Evolutionary conservation across 2,797 vertebrate species (phyloP).

Genomic region (Rhynchotus rufescens): DNA sequence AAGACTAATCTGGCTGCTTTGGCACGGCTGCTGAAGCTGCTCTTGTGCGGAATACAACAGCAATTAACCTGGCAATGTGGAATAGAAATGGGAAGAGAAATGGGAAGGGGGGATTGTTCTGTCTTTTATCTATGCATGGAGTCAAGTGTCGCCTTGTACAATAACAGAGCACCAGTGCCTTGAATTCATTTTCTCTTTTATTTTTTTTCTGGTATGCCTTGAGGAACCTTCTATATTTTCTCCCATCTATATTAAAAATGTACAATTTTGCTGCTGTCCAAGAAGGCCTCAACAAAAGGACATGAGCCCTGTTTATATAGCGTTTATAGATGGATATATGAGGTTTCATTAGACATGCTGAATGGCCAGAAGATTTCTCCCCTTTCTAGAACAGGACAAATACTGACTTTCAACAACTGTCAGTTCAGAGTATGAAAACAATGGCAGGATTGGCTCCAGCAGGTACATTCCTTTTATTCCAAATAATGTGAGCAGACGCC

Average conservation of each 20-base stretch:
- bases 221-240: neutral
- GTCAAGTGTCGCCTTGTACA: neutral
- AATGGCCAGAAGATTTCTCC: neutral
- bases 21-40: constrained; percentile 60
- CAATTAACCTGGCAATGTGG: constrained; percentile 69
- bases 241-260: neutral
- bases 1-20: constrained; percentile 74
- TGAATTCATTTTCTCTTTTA: constrained; percentile 3
- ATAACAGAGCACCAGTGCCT: constrained; percentile 10
- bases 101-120: constrained; percentile 53
- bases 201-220: neutral
- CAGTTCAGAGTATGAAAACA: constrained; percentile 10
- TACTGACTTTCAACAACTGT: constrained; percentile 1
- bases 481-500: neutral
- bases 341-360: neutral
- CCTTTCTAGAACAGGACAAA: neutral
- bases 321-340: neutral
- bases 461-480: neutral
- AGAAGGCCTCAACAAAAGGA: neutral
- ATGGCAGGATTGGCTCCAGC: neutral
- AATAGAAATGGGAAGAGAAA: constrained; percentile 54
- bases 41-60: constrained; percentile 68
- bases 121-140: constrained; percentile 25
- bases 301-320: neutral
- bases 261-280: constrained; percentile 10